Percentiles rank a stretch among this genome's conserved stretches.
Evolutionary conservation across 2,797 vertebrate species (phyloP).

Genomic region (Crossoptilon crossoptilon): DNA sequence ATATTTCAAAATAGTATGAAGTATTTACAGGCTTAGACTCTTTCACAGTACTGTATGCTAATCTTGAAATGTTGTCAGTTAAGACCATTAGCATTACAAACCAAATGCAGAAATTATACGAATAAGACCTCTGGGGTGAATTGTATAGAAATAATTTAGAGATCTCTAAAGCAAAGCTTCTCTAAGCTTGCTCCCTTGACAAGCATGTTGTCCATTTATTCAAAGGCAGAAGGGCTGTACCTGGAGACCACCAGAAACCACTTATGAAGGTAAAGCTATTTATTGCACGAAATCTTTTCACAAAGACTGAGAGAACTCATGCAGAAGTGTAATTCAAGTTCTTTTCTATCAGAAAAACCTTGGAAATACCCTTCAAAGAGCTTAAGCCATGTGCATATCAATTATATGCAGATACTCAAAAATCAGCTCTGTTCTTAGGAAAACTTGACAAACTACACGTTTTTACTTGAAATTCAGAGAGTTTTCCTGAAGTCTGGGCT

Average conservation of each 20-base stretch:
- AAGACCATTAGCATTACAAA: neutral
- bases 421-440: neutral
- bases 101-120: neutral
- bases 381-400: neutral
- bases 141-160: neutral
- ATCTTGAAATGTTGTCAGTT: neutral
- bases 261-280: neutral
- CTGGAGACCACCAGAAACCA: conserved; percentile 4
- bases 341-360: neutral
- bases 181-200: neutral
- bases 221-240: neutral
- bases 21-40: neutral
- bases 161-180: neutral
- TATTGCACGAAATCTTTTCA: conserved; percentile 3
- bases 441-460: accelerated
- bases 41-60: neutral
- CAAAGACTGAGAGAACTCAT: neutral
- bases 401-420: neutral
- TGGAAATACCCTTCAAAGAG: neutral
- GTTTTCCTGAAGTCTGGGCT: neutral
- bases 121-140: neutral
- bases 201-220: neutral
- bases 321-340: neutral
- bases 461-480: neutral
- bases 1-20: neutral